Percentiles rank a stretch among this genome's conserved stretches.
Conservation (phyloP, 2,113 vertebrate species). For the Arvicanthis niloticus region DNA sequence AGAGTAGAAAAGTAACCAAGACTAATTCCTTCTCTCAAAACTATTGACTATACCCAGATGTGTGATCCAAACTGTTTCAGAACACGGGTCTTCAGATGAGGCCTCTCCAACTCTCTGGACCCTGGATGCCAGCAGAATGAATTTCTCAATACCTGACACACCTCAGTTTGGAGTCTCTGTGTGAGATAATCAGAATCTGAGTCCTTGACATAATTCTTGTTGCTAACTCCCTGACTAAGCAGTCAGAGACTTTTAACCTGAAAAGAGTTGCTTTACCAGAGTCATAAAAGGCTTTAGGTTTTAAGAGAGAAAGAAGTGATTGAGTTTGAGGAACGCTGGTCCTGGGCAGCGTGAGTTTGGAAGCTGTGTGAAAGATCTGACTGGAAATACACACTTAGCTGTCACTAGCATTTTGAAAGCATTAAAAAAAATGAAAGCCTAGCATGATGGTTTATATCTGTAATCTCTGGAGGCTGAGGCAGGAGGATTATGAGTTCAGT, state of each 20-base stretch:
- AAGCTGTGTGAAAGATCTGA: not conserved
- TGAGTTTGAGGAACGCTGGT: not conserved
- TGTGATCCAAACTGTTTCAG: no score
- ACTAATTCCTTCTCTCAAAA: no score
- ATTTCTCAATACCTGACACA: not conserved
- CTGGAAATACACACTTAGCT: not conserved
- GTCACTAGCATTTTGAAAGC: not conserved
- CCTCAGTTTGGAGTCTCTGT: not conserved
- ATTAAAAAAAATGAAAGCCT: not conserved
- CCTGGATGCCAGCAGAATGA: not conserved
- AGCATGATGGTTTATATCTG: not conserved
- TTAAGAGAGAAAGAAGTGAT: not conserved
- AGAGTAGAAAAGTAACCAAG: not conserved
- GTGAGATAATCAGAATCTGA: not conserved
- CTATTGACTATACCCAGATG: not conserved
- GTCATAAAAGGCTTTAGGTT: not conserved
- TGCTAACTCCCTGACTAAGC: not conserved
- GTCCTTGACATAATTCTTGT: not conserved
- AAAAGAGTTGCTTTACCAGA: not conserved
- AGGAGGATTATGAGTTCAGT: not conserved
- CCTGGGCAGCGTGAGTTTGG: not conserved
- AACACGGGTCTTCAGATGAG: not conserved
- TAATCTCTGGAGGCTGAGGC: not conserved
- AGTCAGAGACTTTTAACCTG: not conserved
- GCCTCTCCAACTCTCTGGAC: not conserved